Evolutionary conservation across 2,113 vertebrate species (phyloP).

Genomic region (Muntiacus muntjak): DNA sequence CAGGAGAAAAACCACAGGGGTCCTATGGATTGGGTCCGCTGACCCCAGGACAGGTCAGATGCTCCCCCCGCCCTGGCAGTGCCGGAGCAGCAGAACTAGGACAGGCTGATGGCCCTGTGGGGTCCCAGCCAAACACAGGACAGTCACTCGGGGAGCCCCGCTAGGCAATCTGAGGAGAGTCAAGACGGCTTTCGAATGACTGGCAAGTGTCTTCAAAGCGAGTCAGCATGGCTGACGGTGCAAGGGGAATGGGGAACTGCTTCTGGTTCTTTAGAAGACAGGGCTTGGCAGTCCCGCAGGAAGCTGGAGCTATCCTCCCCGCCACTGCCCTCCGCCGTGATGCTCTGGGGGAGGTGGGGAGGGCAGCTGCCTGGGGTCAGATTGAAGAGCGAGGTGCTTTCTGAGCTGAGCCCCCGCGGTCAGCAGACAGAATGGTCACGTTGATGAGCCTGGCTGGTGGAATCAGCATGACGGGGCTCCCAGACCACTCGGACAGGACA

Average conservation of each 20-base stretch:
- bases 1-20: neutral
- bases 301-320: neutral
- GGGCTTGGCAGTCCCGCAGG: neutral
- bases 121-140: neutral
- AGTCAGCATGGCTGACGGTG: neutral
- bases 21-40: neutral
- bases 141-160: neutral
- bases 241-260: neutral
- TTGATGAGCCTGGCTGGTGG: neutral
- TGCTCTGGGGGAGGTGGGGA: neutral
- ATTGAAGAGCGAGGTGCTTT: neutral
- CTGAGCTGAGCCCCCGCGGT: neutral
- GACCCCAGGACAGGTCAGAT: neutral
- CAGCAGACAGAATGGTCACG: neutral
- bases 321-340: neutral
- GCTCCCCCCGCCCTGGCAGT: neutral
- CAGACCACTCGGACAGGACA: neutral
- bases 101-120: neutral
- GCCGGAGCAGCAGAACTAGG: neutral
- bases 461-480: accelerated
- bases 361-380: neutral
- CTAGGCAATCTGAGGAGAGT: neutral
- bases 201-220: neutral
- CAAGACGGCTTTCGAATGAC: neutral
- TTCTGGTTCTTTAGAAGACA: neutral